phyloP scores from a whole-genome alignment of 1,140 invertebrate genomes.

The Hypsibius dujardini region DNA sequence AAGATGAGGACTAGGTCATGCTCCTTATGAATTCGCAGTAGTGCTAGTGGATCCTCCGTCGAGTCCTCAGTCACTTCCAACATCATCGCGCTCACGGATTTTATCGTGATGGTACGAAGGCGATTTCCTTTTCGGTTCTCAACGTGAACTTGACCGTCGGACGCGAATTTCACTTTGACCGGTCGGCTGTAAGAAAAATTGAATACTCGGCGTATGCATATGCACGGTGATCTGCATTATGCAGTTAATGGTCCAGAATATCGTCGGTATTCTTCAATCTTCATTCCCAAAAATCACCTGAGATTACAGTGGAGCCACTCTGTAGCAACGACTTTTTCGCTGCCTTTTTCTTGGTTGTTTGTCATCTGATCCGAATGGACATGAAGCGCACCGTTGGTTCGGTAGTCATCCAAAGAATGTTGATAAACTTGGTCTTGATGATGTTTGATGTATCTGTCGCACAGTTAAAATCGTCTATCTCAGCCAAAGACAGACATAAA shows the following conservation, averaged over 20 bases:
- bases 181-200: slow-evolving; percentile 64
- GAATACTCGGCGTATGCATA: no score
- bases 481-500: no score
- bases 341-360: neutral
- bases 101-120: slow-evolving; percentile 50
- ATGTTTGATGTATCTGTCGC: no score
- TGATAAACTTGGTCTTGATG: no score
- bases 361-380: slow-evolving; percentile 1
- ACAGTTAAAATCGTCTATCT: no score
- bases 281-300: no score
- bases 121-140: slow-evolving; percentile 75
- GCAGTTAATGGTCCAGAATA: no score
- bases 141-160: slow-evolving; percentile 51
- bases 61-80: slow-evolving; percentile 55
- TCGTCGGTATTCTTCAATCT: no score
- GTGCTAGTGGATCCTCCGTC: slow-evolving; percentile 58
- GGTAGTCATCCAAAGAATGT: no score
- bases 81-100: slow-evolving; percentile 51
- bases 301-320: slow-evolving; percentile 62
- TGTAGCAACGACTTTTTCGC: slow-evolving; percentile 25
- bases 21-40: slow-evolving; percentile 69
- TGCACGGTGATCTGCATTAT: no score
- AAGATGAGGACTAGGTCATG: slow-evolving; percentile 92
- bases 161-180: slow-evolving; percentile 61
- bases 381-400: no score